Percentiles rank a stretch among this genome's conserved stretches.
These are phyloP conservation scores for Thripadectes ignobilis DNA, from an alignment of 2,797 vertebrate genomes.

Conservation along the genomic window DNA sequence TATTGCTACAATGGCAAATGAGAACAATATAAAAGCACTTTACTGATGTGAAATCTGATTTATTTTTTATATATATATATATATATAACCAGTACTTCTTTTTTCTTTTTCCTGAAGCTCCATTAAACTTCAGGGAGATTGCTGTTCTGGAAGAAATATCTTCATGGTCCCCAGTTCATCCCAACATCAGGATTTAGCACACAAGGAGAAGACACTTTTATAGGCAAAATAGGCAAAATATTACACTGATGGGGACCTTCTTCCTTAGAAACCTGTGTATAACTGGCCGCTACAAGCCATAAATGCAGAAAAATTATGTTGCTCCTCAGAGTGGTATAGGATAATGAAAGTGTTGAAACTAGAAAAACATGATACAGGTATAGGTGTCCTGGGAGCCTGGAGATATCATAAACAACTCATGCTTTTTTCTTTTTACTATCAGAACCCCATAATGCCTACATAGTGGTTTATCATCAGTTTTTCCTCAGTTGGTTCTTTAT, in stretches of 20 bases:
- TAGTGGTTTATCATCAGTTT: slow-evolving; percentile 3
- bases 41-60: neutral
- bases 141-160: neutral
- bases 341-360: slow-evolving; percentile 9
- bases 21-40: neutral
- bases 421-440: slow-evolving; percentile 15
- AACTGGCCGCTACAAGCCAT: neutral
- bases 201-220: neutral
- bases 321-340: neutral
- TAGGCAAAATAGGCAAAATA: neutral
- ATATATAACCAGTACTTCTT: fast-evolving
- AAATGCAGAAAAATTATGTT: neutral
- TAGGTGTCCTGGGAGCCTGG: neutral
- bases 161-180: neutral
- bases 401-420: neutral
- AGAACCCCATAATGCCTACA: neutral
- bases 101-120: neutral
- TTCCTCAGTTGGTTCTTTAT: slow-evolving; percentile 4
- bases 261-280: neutral
- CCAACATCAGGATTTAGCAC: neutral
- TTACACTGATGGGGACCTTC: neutral
- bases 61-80: too few relatives aligned
- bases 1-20: fast-evolving
- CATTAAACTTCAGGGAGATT: neutral
- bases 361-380: neutral